Conservation (phyloP, 2,888 invertebrate genomes). For the Cheilosia grossa region DNA sequence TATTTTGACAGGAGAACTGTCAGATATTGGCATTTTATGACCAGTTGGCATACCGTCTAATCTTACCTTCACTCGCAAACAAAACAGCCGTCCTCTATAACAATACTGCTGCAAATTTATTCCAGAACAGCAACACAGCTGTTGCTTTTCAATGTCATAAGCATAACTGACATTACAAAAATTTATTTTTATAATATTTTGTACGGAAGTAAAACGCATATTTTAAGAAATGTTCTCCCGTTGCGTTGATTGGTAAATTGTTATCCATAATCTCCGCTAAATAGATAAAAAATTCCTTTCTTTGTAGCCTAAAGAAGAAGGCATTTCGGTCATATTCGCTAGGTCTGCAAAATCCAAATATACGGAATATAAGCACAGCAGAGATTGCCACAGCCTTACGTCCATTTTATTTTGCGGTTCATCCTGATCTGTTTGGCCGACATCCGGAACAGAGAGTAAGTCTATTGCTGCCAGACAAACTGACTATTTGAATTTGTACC, state of each 20-base stretch:
- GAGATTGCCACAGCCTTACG: conserved; percentile 95
- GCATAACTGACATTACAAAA: conserved; percentile 31
- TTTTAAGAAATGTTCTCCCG: conserved; percentile 63
- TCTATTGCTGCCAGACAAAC: conserved; percentile 39
- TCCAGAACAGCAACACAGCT: conserved; percentile 33
- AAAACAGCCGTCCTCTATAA: background rate
- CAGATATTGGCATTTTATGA: too few relatives aligned
- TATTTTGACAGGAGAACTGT: too few relatives aligned
- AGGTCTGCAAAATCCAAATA: conserved; percentile 35
- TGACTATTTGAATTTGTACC: conserved; percentile 78
- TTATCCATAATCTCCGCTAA: background rate
- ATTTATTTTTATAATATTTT: conserved; percentile 26
- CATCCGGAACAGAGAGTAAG: conserved; percentile 94
- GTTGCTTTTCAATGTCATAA: conserved; percentile 6
- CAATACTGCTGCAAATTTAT: background rate
- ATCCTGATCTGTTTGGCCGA: conserved; percentile 97
- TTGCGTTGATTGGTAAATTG: conserved; percentile 56
- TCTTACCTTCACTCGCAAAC: background rate
- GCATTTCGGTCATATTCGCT: conserved; percentile 28
- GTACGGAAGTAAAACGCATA: conserved; percentile 20
- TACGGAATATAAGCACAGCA: conserved; percentile 86
- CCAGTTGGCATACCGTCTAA: too few relatives aligned
- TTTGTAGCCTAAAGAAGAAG: conserved; percentile 42
- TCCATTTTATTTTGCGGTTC: conserved; percentile 97
- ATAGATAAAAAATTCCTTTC: background rate